phyloP scores from a whole-genome alignment of 2,113 vertebrate species.

The Columba janthina region DNA sequence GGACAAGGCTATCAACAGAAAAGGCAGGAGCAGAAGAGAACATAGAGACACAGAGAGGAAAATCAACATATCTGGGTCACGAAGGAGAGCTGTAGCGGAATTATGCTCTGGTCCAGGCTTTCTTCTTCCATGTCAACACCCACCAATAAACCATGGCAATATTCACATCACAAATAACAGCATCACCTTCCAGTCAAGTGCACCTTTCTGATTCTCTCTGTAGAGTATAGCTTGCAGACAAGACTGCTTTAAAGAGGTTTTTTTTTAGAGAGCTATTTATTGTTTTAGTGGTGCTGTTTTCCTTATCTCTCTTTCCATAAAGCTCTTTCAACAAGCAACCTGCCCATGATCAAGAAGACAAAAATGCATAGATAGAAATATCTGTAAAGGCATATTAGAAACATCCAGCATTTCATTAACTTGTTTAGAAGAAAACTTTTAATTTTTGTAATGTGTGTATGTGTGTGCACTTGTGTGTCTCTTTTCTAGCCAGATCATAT shows the following conservation, averaged over 20 bases:
- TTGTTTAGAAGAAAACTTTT: not conserved
- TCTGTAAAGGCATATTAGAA: not conserved
- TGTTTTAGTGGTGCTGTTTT: not conserved
- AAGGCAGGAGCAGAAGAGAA: not conserved
- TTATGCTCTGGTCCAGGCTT: not conserved
- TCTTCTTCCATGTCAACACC: not conserved
- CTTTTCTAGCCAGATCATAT: not conserved
- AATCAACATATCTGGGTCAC: not conserved
- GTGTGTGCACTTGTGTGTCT: no score
- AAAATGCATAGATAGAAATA: not conserved
- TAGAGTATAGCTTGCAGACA: not conserved
- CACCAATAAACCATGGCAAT: not conserved
- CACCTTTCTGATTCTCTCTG: not conserved
- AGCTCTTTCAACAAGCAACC: not conserved
- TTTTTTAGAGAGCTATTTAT: not conserved
- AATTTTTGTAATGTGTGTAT: not conserved
- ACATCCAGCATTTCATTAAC: not conserved
- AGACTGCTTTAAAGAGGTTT: not conserved
- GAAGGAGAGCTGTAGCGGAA: not conserved
- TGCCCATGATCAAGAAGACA: accelerated
- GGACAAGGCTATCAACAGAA: not conserved
- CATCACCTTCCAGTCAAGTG: not conserved
- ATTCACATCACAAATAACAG: not conserved
- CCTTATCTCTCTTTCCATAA: not conserved
- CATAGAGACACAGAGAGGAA: accelerated